Conservation (phyloP, 2,797 vertebrate genomes). For the Neoniphon sammara region DNA sequence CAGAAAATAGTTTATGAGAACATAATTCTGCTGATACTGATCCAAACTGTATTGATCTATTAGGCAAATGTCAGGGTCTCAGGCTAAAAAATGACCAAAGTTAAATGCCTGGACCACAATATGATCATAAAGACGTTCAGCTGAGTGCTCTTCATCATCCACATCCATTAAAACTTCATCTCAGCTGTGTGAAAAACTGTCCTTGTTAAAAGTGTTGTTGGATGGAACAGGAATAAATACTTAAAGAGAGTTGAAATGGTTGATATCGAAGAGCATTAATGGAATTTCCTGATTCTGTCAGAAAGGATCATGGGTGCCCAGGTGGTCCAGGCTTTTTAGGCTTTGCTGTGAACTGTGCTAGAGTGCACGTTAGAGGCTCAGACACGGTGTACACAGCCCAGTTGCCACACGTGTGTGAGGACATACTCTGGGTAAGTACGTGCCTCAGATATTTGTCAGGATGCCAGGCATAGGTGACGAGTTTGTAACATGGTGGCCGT, state of each 20-base stretch:
- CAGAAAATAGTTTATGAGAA: constrained; percentile 17
- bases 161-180: constrained; percentile 14
- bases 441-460: constrained; percentile 81
- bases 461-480: constrained; percentile 79
- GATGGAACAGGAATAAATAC: constrained; percentile 59
- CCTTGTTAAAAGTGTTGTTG: constrained; percentile 10
- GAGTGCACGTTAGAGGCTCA: constrained; percentile 39
- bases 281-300: constrained; percentile 72
- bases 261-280: constrained; percentile 62
- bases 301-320: constrained; percentile 44
- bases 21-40: constrained; percentile 21
- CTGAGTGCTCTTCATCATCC: background rate
- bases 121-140: constrained; percentile 10
- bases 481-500: constrained; percentile 71
- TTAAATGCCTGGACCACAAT: background rate
- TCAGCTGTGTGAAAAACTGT: constrained; percentile 14
- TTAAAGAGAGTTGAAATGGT: constrained; percentile 57
- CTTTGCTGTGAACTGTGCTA: constrained; percentile 53
- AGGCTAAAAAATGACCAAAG: constrained; percentile 23
- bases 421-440: constrained; percentile 73
- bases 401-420: constrained; percentile 73
- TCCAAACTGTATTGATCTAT: constrained; percentile 26
- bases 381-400: constrained; percentile 49
- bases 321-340: constrained; percentile 32
- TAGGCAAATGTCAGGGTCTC: background rate